These are phyloP conservation scores for Pachycephus smyrnensis DNA, from an alignment of 2,888 invertebrate species.

Conservation along the genomic window DNA sequence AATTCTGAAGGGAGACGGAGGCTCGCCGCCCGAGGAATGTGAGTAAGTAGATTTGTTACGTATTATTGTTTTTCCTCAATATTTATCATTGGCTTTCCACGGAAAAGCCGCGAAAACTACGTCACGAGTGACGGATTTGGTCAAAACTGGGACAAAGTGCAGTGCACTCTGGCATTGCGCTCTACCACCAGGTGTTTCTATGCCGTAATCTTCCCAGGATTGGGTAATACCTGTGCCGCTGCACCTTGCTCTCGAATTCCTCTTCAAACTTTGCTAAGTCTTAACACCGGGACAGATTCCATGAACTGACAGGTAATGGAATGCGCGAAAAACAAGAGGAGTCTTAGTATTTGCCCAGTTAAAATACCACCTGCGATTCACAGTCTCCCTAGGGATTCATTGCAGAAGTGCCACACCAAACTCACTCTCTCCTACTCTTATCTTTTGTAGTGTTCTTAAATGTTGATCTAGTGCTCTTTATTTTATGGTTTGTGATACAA, in stretches of 20 bases:
- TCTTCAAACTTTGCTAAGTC: conserved; percentile 7
- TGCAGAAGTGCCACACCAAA: neutral
- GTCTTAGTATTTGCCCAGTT: neutral
- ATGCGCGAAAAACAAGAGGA: neutral
- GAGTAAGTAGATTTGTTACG: conserved; percentile 40
- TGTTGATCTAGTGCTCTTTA: neutral
- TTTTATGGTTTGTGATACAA: neutral
- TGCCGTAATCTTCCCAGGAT: conserved; percentile 65
- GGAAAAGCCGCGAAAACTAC: conserved; percentile 63
- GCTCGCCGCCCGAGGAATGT: conserved; percentile 44
- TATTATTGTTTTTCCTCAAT: conserved; percentile 5
- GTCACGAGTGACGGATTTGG: conserved; percentile 65
- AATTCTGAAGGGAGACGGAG: conserved; percentile 28
- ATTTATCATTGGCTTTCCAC: conserved; percentile 21
- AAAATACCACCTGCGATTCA: neutral
- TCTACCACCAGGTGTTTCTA: conserved; percentile 65
- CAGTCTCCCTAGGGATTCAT: neutral
- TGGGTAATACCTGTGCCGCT: conserved; percentile 58
- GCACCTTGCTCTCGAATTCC: conserved; percentile 44
- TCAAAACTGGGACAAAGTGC: conserved; percentile 67
- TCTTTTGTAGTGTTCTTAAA: neutral
- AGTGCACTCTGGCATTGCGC: conserved; percentile 67
- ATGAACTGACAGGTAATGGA: conserved; percentile 27
- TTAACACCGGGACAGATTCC: conserved; percentile 15
- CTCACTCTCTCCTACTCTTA: neutral